These are phyloP conservation scores for Trissolcus japonicus DNA, from an alignment of 2,888 invertebrate species.

Conservation along the genomic window DNA sequence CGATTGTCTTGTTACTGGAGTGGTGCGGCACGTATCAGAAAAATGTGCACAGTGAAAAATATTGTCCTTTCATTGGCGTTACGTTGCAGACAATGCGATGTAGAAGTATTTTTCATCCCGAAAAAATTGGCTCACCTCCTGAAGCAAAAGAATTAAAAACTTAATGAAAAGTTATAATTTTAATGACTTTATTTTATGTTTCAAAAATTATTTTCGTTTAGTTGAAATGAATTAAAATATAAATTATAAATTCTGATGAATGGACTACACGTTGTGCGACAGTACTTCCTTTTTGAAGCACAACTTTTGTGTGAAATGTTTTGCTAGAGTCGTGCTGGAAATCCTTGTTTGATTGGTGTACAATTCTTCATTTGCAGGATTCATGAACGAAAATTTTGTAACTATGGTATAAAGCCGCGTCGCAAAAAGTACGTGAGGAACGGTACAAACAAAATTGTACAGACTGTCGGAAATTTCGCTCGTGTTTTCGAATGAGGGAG, in stretches of 20 bases:
- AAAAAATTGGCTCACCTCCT: neutral
- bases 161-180: no score
- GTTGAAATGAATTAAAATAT: no score
- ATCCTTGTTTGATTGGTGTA: conserved; percentile 18
- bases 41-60: conserved; percentile 30
- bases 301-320: neutral
- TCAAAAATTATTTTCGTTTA: no score
- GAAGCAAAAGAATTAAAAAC: neutral
- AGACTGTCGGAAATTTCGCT: conserved; percentile 15
- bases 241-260: no score
- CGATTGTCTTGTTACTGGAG: conserved; percentile 21
- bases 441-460: conserved; percentile 8
- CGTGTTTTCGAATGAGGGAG: neutral
- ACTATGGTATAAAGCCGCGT: neutral
- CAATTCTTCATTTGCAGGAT: conserved; percentile 13
- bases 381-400: neutral
- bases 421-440: conserved; percentile 33
- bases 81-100: neutral
- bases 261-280: neutral
- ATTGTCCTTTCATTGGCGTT: conserved; percentile 23
- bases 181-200: neutral
- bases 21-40: conserved; percentile 22
- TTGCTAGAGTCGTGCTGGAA: neutral
- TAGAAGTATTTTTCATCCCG: neutral
- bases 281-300: neutral